A percentile compares a stretch with the other conserved stretches of the same genome.
phyloP scores from a whole-genome alignment of 2,888 invertebrate species.

The Agrypnus murinus region DNA sequence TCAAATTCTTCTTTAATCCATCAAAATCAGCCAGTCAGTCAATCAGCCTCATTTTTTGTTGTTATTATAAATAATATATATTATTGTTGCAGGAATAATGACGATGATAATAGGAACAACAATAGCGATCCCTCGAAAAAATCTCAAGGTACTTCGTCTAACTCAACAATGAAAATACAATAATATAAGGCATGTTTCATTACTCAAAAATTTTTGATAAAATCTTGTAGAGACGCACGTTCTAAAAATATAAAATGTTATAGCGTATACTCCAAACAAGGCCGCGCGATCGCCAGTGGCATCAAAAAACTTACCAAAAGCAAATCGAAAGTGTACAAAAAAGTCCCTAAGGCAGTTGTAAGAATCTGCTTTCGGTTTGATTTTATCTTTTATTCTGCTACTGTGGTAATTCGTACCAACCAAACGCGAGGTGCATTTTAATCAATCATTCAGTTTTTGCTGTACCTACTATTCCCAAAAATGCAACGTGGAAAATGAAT shows the following conservation, averaged over 20 bases:
- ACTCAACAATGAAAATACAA: background rate
- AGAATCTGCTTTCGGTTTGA: slow-evolving; percentile 20
- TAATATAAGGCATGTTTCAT: no score
- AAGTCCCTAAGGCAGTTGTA: slow-evolving; percentile 5
- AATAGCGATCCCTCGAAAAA: background rate
- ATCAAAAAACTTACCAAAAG: slow-evolving; percentile 16
- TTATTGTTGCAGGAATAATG: no score
- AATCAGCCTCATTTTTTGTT: background rate
- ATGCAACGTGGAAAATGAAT: background rate
- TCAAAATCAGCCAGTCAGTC: no score
- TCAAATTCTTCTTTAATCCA: no score
- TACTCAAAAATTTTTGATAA: no score
- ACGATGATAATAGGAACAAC: no score
- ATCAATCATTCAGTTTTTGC: background rate
- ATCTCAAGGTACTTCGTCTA: background rate
- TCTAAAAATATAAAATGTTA: slow-evolving; percentile 24
- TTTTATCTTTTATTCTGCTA: slow-evolving; percentile 12
- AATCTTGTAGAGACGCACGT: background rate
- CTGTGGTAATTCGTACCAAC: slow-evolving; percentile 18
- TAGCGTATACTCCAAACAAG: slow-evolving; percentile 7
- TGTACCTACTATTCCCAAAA: background rate
- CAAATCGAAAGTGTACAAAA: slow-evolving; percentile 24
- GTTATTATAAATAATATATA: background rate
- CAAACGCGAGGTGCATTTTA: slow-evolving; percentile 10
- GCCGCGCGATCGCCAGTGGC: slow-evolving; percentile 17